A percentile compares a stretch with the other conserved stretches of the same genome.
Evolutionary conservation across 2,888 invertebrate species (phyloP).

Genomic region (Platypus cylindrus): DNA sequence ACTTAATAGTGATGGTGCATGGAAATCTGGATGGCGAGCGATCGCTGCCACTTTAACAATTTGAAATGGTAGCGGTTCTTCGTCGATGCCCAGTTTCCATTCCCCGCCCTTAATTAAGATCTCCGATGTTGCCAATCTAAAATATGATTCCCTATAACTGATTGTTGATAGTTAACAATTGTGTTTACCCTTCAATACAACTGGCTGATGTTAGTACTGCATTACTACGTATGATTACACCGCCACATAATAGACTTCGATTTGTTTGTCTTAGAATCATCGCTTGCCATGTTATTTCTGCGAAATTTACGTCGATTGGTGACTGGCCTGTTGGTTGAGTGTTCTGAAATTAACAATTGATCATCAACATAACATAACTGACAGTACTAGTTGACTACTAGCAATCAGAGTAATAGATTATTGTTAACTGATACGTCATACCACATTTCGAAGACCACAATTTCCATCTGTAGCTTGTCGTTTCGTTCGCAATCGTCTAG

Average conservation of each 20-base stretch:
- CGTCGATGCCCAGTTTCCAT: slow-evolving; percentile 72
- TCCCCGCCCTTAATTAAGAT: slow-evolving; percentile 69
- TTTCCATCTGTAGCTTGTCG: slow-evolving; percentile 4
- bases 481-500: slow-evolving; percentile 7
- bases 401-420: too few species aligned
- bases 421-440: slow-evolving; percentile 8
- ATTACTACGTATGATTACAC: slow-evolving; percentile 61
- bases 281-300: slow-evolving; percentile 79
- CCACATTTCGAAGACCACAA: slow-evolving; percentile 19
- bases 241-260: slow-evolving; percentile 63
- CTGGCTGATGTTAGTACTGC: slow-evolving; percentile 68
- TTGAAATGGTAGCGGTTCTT: slow-evolving; percentile 69
- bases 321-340: slow-evolving; percentile 40
- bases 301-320: slow-evolving; percentile 54
- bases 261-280: slow-evolving; percentile 64
- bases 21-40: slow-evolving; percentile 57
- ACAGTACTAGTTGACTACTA: neutral
- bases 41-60: slow-evolving; percentile 58
- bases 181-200: slow-evolving; percentile 59
- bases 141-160: slow-evolving; percentile 11
- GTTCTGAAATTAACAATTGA: slow-evolving; percentile 25
- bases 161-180: neutral
- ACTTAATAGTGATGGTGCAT: slow-evolving; percentile 44
- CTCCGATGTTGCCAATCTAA: slow-evolving; percentile 49
- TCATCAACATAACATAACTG: neutral